Base-by-base conservation (phyloP, 2,113 vertebrate genomes). In the Tetrao urogallus region DNA sequence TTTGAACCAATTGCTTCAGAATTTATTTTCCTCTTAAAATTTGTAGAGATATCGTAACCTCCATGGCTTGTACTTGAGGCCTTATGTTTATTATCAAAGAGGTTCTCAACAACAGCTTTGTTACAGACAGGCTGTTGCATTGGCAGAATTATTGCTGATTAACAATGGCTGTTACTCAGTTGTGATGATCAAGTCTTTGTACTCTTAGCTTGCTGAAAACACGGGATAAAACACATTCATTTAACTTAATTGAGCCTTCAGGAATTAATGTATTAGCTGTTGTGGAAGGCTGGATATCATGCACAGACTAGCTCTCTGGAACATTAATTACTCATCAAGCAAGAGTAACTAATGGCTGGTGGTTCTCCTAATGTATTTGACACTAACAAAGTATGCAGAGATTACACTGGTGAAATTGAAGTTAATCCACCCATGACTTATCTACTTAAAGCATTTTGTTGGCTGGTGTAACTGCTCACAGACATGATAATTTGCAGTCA, bases 71-170 rank as follows among this genome's bases (percentile, higher is more conserved):
- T 56, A 8, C 52, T 25, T n/a, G 20, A 82, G 24, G 20, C 42
- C 6, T 17, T 70, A 8, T 12, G 13, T 36, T 13, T 19, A 11
- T 34, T 42, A 45, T 15, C 56, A 73, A 21, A 6, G 0, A 79
- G 82, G 50, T 57, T 40, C 11, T 10, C 25, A 27, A 8, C 24
- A 19, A 2, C n/a, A 57, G 22, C 34, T 48, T 77, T 20, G 2
- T 32, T 50, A 34, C 30, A 50, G 30, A 4, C 27, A 52, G 14
- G 30, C 60, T 36, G 2, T 21, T 57, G 10, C 0, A 40, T 18
- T 45, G 38, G 32, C 66, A 28, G 14, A 92, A 52, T 74, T 82
- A 43, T 8, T 64, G 71, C 43, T 58, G 27, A 20, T 60, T 48
- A 71, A 64, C 20, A 48, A 2, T 22, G 34, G 28, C 64, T 83